Percentiles rank a stretch among this genome's conserved stretches.
Conservation (phyloP, 2,113 vertebrate species). For the Rhinopomastus cyanomelas region DNA sequence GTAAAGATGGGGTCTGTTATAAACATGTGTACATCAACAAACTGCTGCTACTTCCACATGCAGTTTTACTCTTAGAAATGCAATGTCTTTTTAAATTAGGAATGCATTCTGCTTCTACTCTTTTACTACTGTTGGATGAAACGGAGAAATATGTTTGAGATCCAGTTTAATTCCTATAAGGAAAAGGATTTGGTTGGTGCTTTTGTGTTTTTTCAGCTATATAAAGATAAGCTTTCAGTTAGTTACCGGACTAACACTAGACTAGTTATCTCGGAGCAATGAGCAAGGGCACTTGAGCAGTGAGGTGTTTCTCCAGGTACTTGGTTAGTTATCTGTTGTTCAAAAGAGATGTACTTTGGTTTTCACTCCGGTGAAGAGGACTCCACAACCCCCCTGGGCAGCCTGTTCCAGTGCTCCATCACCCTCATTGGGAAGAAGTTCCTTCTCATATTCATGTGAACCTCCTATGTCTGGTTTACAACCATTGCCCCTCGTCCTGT, state of each 20-base stretch:
- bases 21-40: background rate
- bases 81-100: background rate
- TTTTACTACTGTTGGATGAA: background rate
- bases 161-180: background rate
- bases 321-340: background rate
- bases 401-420: too few species aligned
- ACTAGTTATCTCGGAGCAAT: background rate
- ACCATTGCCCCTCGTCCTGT: too few species aligned
- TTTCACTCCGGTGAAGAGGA: too few species aligned
- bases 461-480: too few species aligned
- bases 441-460: too few species aligned
- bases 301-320: background rate
- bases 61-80: background rate
- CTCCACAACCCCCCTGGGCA: too few species aligned
- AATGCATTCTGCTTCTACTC: background rate
- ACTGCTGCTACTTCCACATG: background rate
- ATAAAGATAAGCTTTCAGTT: background rate
- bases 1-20: background rate
- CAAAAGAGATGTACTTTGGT: background rate
- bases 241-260: background rate
- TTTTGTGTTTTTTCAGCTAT: background rate
- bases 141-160: background rate
- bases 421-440: too few species aligned
- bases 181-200: too few species aligned
- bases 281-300: background rate